These are phyloP conservation scores for Rousettus madagascariensis DNA, from an alignment of 2,797 vertebrate genomes.

Conservation along the genomic window DNA sequence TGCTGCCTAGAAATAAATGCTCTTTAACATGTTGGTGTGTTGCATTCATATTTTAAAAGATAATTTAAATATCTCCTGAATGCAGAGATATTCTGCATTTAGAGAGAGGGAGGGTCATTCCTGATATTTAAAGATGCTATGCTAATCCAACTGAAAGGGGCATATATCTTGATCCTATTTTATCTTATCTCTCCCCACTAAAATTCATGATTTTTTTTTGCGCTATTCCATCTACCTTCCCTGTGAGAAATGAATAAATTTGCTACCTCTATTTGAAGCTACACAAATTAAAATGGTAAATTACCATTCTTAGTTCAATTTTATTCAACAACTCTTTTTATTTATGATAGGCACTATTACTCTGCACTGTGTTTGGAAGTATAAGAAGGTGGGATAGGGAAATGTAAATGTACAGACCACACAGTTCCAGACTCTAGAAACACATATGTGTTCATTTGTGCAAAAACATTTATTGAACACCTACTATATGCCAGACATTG, in stretches of 20 bases:
- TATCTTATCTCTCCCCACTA: conserved; percentile 3
- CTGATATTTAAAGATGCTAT: neutral
- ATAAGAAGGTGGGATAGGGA: neutral
- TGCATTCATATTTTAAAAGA: conserved; percentile 15
- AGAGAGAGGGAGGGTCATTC: neutral
- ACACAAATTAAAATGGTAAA: conserved; percentile 21
- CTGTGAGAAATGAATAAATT: conserved; percentile 13
- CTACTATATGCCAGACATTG: neutral
- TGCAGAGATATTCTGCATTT: neutral
- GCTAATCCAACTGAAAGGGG: neutral
- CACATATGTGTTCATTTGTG: neutral
- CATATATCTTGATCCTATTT: conserved; percentile 10
- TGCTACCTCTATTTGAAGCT: conserved; percentile 22
- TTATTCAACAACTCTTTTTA: neutral
- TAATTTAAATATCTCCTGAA: neutral
- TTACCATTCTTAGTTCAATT: conserved; percentile 11
- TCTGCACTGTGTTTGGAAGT: neutral
- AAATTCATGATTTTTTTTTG: neutral
- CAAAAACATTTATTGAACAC: neutral
- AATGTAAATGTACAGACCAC: neutral
- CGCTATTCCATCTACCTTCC: neutral
- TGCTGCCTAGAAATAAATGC: conserved; percentile 28
- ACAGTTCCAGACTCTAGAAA: neutral
- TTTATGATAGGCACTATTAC: neutral
- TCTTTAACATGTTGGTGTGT: neutral